Evolutionary conservation across 2,113 vertebrate genomes (phyloP).

Genomic region (Elephantulus edwardii): DNA sequence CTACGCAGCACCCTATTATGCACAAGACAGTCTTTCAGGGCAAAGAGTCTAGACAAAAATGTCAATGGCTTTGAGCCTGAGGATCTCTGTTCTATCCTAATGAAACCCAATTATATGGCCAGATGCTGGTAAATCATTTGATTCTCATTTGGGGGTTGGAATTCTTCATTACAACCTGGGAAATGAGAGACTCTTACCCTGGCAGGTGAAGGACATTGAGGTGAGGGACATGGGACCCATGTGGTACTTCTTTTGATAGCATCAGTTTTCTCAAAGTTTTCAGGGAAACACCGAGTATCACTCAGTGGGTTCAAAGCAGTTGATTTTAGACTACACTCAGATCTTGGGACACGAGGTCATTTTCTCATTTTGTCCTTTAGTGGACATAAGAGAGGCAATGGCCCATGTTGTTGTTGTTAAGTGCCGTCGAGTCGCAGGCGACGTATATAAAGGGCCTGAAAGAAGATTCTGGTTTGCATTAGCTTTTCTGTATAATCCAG

Average conservation of each 20-base stretch:
- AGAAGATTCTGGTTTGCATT: constrained; percentile 48
- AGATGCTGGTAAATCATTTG: not conserved
- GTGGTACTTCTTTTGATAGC: not conserved
- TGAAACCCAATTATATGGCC: not conserved
- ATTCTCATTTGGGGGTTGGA: constrained; percentile 13
- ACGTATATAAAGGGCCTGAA: not conserved
- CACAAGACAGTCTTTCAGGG: not conserved
- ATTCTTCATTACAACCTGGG: not conserved
- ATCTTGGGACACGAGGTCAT: not conserved
- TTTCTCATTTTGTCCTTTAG: constrained; percentile 20
- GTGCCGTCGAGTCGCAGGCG: too few species aligned
- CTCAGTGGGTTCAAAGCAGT: not conserved
- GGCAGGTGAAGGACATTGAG: not conserved
- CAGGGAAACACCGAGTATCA: not conserved
- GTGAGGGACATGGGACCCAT: not conserved
- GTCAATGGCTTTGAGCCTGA: not conserved
- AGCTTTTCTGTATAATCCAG: constrained; percentile 3
- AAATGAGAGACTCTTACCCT: not conserved
- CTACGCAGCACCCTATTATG: not conserved
- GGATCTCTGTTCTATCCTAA: not conserved
- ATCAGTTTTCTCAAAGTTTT: not conserved
- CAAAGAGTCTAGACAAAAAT: not conserved
- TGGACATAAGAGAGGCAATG: not conserved
- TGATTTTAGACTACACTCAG: not conserved
- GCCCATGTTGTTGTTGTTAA: too few species aligned